These are phyloP conservation scores for Antrozous pallidus DNA, from an alignment of 2,797 vertebrate species.

Conservation along the genomic window DNA sequence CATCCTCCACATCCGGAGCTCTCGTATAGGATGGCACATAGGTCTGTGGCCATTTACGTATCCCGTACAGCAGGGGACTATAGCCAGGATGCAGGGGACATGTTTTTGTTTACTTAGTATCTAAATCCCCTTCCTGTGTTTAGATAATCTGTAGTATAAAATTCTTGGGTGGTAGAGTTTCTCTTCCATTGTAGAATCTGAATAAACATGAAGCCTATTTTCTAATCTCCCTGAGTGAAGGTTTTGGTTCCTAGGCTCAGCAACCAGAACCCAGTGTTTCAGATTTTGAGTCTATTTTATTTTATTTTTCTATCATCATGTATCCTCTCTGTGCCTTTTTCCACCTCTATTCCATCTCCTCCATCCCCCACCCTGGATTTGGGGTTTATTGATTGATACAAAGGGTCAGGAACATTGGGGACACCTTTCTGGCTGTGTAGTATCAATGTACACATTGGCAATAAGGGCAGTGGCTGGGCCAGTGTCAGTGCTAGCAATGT, in stretches of 20 bases:
- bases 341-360: too few species aligned
- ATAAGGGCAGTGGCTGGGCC: background rate
- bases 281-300: background rate
- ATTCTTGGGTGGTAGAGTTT: background rate
- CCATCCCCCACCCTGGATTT: background rate
- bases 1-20: background rate
- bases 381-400: background rate
- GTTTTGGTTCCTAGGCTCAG: background rate
- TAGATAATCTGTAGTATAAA: background rate
- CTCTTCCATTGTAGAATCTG: background rate
- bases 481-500: background rate
- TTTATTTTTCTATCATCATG: too few species aligned
- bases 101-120: background rate
- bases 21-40: too few species aligned
- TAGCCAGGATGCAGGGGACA: background rate
- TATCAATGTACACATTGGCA: background rate
- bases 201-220: background rate
- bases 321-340: too few species aligned
- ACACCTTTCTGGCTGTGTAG: background rate
- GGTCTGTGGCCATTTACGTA: background rate
- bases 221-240: background rate
- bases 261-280: background rate
- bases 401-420: background rate
- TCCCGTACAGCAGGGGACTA: background rate
- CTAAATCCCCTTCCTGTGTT: background rate